Evolutionary conservation across 1,140 invertebrate genomes (phyloP), one percentile per base, ranked within the genome.

Genomic region (Macrosteles quadrilineatus): DNA sequence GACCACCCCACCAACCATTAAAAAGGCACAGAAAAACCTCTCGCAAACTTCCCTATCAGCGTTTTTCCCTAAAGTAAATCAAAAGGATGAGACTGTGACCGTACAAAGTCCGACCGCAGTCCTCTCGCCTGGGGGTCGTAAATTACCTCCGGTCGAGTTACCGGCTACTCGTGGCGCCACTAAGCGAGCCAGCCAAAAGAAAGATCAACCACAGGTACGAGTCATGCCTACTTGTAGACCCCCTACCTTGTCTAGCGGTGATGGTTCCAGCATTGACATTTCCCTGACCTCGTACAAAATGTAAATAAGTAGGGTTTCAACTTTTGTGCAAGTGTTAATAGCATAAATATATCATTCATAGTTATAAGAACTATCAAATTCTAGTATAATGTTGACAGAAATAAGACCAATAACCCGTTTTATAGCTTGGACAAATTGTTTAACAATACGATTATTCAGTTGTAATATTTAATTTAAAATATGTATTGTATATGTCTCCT

Each of bases 121-220:
- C 1, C 9, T 27, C 2, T n/a, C 29, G 12, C 63, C 63, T 23
- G 43, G 31, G 25, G 17, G 59, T 4, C 32, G 72, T 53, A 73
- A 73, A 69, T 55, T 93, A 68, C 91, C 91, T 19, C 90, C 90
- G 1, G 91, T 92, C 47, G 91, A 92, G 81, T 87, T 90, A 29
- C 90, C 89, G n/a, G 87, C 88, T 11, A 90, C 89, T 1, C 78
- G 79, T 45, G 78, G 81, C 6, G 82, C 82, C 68, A 73, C 76
- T 0, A 83, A 80, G 71, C 72, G 71, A 31, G 79, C 78, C 29
- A 27, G 53, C 6, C 19, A 53, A 2, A 71, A 75, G 65, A 45
- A 62, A 45, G 75, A 72, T 40, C 29, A 36, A 32, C 67, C 9
- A 6, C 32, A 36, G 32, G 43, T 40, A 40, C 21, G 23, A 6